Base-by-base conservation (phyloP, 2,797 vertebrate genomes). In the Microctenopoma steveboyesi region DNA sequence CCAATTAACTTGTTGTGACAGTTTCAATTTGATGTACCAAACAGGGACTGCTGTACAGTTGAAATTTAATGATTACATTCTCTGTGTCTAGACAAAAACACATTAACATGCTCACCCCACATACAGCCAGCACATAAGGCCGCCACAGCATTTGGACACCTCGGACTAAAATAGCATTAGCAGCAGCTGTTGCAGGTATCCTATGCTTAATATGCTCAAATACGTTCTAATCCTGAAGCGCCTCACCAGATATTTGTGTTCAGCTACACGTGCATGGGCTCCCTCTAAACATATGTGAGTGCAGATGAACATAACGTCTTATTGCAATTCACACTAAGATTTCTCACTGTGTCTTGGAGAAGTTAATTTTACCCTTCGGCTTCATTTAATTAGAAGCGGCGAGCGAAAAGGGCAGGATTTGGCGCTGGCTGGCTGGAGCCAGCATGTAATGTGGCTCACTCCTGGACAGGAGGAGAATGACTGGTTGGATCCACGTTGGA, bases 331-430 rank as follows among this genome's bases (percentile, higher is more conserved):
- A 57, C 56, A 3, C 58, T 71, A 42, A 81, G 73, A 67, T 77
- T 64, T 52, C 53, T 64, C 33, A 16, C 57, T 60, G 53, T 61
- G 64, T 76, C 64, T 68, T 80, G 15, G 16, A 77, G 68, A 76
- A 88, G 78, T 89, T 81, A 11, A 88, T 90, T 89, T 90, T 84
- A 42, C 72, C 81, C 78, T 86, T 79, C 83, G 76, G 81, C 83
- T 82, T 89, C 84, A 76, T 92, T 92, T 89, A 91, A 92, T 93
- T 92, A 92, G 83, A 91, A 76, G 83, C 87, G 84, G 72, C 8
- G 39, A 86, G 75, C 84, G 73, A 78, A 82, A 91, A 87, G 83
- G 85, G 72, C 74, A 76, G 88, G 87, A 87, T 91, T 89, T 86
- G 64, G 64, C 74, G 74, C 42, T 75, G 72, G 83, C 78, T 83